A percentile compares a stretch with the other conserved stretches of the same genome.
These are phyloP conservation scores for Colinus virginianus DNA, from an alignment of 2,113 vertebrate genomes.

Conservation along the genomic window DNA sequence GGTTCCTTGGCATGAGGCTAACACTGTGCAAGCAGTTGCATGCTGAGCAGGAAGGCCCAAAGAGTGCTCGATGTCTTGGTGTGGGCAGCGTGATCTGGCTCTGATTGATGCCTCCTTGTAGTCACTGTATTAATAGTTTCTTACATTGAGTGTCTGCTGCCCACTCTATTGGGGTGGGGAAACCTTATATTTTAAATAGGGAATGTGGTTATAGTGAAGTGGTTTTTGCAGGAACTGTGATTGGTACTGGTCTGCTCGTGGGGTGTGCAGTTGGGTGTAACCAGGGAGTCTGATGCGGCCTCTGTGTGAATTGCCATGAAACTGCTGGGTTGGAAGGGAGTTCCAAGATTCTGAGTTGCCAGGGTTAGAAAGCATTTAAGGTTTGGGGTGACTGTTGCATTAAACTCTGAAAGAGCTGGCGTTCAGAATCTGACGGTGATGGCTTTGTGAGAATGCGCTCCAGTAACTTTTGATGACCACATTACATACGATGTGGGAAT, in stretches of 20 bases:
- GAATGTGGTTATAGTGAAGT: background rate
- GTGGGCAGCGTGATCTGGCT: slow-evolving; percentile 16
- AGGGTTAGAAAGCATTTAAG: background rate
- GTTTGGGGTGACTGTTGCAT: fast-evolving
- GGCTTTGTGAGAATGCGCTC: background rate
- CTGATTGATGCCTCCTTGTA: slow-evolving; percentile 4
- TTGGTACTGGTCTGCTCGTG: background rate
- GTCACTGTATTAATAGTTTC: background rate
- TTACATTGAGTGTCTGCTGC: background rate
- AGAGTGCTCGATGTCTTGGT: background rate
- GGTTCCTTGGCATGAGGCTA: background rate
- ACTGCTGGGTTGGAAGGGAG: background rate
- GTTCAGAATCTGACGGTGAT: background rate
- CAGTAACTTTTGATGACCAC: background rate
- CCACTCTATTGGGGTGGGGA: fast-evolving
- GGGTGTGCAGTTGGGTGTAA: background rate
- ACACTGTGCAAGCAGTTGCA: background rate
- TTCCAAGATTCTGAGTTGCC: background rate
- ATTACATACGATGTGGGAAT: background rate
- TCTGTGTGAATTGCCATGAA: background rate
- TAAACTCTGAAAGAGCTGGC: background rate
- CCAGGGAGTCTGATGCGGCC: background rate
- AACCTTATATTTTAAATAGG: background rate
- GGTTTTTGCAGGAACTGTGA: background rate
- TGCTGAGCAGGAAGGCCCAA: background rate